Evolutionary conservation across 2,113 vertebrate species (phyloP).

Genomic region (Eupsittula cactorum): DNA sequence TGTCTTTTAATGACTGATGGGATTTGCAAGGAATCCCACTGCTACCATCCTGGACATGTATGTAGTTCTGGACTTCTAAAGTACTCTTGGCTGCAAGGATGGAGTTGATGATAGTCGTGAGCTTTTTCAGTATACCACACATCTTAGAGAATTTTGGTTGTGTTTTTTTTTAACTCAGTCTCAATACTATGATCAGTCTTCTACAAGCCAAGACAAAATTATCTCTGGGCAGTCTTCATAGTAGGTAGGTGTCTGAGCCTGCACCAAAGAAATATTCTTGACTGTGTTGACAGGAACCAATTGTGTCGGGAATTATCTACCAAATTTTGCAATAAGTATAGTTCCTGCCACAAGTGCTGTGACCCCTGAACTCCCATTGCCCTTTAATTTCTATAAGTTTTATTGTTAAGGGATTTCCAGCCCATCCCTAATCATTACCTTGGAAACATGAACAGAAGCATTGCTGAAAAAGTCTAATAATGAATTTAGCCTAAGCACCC

Average conservation of each 20-base stretch:
- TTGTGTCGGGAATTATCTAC: background rate
- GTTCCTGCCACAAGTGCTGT: background rate
- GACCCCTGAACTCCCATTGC: slow-evolving; percentile 3
- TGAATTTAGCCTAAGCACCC: slow-evolving; percentile 33
- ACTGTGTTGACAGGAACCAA: background rate
- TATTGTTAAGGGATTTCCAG: slow-evolving; percentile 51
- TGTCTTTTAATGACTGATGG: background rate
- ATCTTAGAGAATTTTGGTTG: background rate
- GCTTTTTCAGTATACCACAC: background rate
- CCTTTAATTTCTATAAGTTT: background rate
- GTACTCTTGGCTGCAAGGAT: background rate
- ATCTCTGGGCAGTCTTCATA: background rate
- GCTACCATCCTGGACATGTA: background rate
- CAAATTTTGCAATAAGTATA: slow-evolving; percentile 4
- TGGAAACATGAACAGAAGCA: slow-evolving; percentile 61
- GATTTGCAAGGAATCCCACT: background rate
- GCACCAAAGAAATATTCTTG: background rate
- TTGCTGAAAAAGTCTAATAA: slow-evolving; percentile 49
- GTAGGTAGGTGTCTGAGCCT: background rate
- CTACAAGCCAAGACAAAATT: background rate
- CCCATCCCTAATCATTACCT: slow-evolving; percentile 38
- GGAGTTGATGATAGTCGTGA: background rate
- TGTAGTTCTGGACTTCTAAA: background rate
- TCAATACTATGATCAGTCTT: background rate
- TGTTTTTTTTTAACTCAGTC: background rate